Evolutionary conservation across 2,888 invertebrate genomes (phyloP), one percentile per base, ranked within the genome.

Genomic region (Octonoba sinensis): DNA sequence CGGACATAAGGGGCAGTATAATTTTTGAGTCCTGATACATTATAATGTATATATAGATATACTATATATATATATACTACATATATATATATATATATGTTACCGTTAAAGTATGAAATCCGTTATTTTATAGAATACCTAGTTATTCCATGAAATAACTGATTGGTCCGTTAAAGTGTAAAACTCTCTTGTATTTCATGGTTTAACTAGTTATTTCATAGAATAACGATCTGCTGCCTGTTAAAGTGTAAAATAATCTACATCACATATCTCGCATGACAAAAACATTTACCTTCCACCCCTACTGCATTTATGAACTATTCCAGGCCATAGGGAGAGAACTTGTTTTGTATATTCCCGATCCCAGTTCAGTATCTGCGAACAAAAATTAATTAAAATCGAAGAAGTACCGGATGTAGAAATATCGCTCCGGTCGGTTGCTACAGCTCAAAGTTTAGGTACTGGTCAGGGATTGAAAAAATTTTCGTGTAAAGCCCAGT

Each of bases 341-440:
- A 64, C 72, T 72, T 72, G 72, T 72, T 72, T 51, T n/a, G n/a
- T 70, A 62, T 72, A 64, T 73, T 73, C 73, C 73, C 64, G 56
- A 73, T 64, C 75, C 59, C 59, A 75, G 75, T 75, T 75, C 75
- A 75, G 75, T 60, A 66, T 75, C 75, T 75, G 59, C 60, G 75
- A 67, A 75, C 67, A 67, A 76, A 76, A 76, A 76, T 69, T 69
- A 70, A 70, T 70, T 77, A 57, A 70, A 70, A 70, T 77, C 64
- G 70, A 77, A 77, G 77, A 77, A 77, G 77, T 77, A 56, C 77
- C 70, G 57, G 70, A 77, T 77, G 62, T 77, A 77, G 77, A 77
- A 65, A 77, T 70, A 72, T 72, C 78, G 71, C 59, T 78, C 78
- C 22, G 59, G 72, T 78, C 66, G 78, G 78, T 78, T 72, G 70